A percentile compares a stretch with the other conserved stretches of the same genome.
Conservation (phyloP, 2,113 vertebrate species). For the Alligator mississippiensis region DNA sequence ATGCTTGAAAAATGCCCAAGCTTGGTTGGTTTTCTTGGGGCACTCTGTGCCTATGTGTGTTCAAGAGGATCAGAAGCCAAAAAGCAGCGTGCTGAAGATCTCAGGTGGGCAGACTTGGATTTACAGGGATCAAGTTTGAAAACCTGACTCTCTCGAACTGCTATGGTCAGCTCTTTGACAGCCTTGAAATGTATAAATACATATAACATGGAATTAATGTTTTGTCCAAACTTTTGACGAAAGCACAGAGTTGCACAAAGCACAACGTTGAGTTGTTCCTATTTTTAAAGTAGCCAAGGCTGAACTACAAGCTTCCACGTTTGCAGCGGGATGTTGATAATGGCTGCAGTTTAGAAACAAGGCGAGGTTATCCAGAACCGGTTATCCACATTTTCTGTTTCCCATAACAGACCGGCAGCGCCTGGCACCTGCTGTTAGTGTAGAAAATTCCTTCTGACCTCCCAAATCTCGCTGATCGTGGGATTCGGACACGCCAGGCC, state of each 20-base stretch:
- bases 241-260: too few species aligned
- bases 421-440: not conserved
- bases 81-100: not conserved
- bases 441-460: fast-evolving
- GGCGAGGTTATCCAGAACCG: not conserved
- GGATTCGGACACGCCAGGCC: not conserved
- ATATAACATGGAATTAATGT: too few species aligned
- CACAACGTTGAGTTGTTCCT: not conserved
- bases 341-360: not conserved
- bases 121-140: not conserved
- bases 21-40: not conserved
- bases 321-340: not conserved
- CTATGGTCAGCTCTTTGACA: fast-evolving
- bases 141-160: not conserved
- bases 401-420: not conserved
- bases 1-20: not conserved
- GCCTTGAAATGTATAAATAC: too few species aligned
- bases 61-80: not conserved
- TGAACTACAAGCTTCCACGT: not conserved
- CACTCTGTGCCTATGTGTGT: not conserved
- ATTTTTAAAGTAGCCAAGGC: not conserved
- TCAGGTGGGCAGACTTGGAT: not conserved
- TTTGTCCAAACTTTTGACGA: too few species aligned
- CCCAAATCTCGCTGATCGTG: not conserved
- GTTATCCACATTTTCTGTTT: not conserved